A percentile compares a stretch with the other conserved stretches of the same genome.
phyloP scores from a whole-genome alignment of 2,888 invertebrate species.

The Spatulosminthurus flaviceps region DNA sequence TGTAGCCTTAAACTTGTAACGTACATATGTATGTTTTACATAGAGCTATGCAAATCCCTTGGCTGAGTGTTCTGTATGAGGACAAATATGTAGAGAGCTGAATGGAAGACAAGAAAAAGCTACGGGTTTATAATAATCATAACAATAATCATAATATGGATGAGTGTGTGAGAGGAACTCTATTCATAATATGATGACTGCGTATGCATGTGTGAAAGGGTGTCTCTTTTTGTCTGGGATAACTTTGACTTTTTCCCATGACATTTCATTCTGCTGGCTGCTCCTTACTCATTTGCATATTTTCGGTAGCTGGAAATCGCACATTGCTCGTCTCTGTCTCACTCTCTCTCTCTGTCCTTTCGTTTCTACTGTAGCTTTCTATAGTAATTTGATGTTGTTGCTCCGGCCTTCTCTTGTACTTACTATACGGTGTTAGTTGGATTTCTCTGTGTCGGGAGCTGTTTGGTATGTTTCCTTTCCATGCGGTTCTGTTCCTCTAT shows the following conservation, averaged over 20 bases:
- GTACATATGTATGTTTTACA: background rate
- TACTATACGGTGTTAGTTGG: background rate
- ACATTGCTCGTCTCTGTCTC: constrained; percentile 39
- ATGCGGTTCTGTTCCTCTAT: constrained; percentile 20
- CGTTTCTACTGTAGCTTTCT: constrained; percentile 6
- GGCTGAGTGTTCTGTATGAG: background rate
- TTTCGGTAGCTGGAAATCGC: constrained; percentile 48
- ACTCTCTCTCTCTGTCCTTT: background rate
- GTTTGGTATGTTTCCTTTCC: constrained; percentile 19
- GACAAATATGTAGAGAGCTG: background rate
- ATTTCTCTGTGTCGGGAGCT: constrained; percentile 38
- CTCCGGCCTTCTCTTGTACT: background rate
- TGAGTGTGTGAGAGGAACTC: constrained; percentile 31
- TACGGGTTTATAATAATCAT: constrained; percentile 21
- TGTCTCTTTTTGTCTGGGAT: constrained; percentile 46
- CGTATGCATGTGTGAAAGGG: constrained; percentile 40
- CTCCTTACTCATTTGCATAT: constrained; percentile 53
- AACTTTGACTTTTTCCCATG: constrained; percentile 52
- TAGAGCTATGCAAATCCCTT: background rate
- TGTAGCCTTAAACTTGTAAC: background rate
- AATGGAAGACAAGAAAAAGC: constrained; percentile 12
- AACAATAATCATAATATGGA: constrained; percentile 29
- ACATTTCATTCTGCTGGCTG: constrained; percentile 48
- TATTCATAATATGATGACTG: constrained; percentile 29
- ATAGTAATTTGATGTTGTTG: constrained; percentile 26